Evolutionary conservation across 2,888 invertebrate species (phyloP).

Genomic region (Tinea pellionella): DNA sequence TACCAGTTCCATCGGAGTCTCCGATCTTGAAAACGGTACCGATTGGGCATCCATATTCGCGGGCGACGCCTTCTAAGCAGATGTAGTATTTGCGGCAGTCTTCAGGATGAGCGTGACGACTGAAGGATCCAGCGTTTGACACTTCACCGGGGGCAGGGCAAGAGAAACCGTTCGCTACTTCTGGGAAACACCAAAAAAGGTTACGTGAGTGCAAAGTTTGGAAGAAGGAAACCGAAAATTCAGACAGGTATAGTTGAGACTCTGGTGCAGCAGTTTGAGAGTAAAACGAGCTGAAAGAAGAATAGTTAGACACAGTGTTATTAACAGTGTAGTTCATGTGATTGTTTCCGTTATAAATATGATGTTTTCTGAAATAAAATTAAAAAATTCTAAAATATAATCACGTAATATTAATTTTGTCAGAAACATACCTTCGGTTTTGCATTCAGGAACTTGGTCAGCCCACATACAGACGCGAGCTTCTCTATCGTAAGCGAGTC

Average conservation of each 20-base stretch:
- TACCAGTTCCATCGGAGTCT: conserved; percentile 88
- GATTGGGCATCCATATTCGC: conserved; percentile 95
- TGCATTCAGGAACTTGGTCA: conserved; percentile 93
- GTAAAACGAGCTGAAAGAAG: conserved; percentile 26
- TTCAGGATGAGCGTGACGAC: conserved; percentile 93
- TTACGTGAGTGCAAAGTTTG: conserved; percentile 40
- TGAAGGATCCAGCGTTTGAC: conserved; percentile 88
- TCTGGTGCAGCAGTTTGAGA: conserved; percentile 25
- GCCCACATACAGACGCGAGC: conserved; percentile 97
- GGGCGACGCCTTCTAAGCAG: conserved; percentile 89
- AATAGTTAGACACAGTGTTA: conserved; percentile 15
- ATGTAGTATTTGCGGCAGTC: conserved; percentile 96
- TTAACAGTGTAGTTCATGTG: neutral
- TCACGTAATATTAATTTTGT: neutral
- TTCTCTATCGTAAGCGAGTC: conserved; percentile 93
- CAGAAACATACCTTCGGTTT: conserved; percentile 77
- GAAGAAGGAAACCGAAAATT: conserved; percentile 38
- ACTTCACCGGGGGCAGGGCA: conserved; percentile 88
- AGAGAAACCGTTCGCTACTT: conserved; percentile 89
- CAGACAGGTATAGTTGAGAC: conserved; percentile 24
- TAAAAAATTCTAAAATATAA: neutral
- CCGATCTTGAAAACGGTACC: conserved; percentile 97
- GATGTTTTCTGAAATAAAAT: neutral
- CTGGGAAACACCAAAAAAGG: conserved; percentile 66
- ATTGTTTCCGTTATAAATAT: neutral